phyloP scores from a whole-genome alignment of 2,888 invertebrate genomes.

The Saturnia pavonia region DNA sequence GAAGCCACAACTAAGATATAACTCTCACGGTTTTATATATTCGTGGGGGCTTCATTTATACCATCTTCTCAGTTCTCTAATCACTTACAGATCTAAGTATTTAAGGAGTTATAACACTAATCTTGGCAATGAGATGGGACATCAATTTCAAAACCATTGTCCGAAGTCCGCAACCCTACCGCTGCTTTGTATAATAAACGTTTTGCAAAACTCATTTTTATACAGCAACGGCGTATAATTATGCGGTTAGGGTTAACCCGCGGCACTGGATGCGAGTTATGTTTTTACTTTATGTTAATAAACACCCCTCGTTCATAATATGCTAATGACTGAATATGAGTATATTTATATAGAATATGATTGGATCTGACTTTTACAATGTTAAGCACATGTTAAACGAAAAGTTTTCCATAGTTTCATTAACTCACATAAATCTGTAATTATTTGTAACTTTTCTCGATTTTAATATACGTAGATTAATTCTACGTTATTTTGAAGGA shows the following conservation, averaged over 20 bases:
- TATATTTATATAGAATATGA: slow-evolving; percentile 44
- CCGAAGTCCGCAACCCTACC: neutral
- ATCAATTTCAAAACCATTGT: neutral
- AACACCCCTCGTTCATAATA: slow-evolving; percentile 33
- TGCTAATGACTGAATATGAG: slow-evolving; percentile 64
- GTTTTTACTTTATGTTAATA: slow-evolving; percentile 68
- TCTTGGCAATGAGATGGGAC: too few relatives aligned
- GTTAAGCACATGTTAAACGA: neutral
- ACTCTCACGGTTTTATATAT: too few relatives aligned
- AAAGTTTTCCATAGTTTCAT: neutral
- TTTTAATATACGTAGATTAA: too few relatives aligned
- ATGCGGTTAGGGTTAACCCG: slow-evolving; percentile 52
- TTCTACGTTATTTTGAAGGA: too few relatives aligned
- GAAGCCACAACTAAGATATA: too few relatives aligned
- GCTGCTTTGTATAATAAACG: slow-evolving; percentile 42
- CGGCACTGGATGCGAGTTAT: slow-evolving; percentile 60
- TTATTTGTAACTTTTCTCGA: neutral
- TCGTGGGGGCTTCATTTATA: too few relatives aligned
- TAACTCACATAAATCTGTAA: neutral
- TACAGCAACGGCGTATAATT: slow-evolving; percentile 66
- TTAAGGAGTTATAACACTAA: too few relatives aligned
- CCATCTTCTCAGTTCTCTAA: too few relatives aligned
- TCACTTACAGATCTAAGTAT: too few relatives aligned
- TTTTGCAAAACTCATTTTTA: slow-evolving; percentile 67
- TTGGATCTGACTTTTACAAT: slow-evolving; percentile 14